A percentile compares a stretch with the other conserved stretches of the same genome.
Evolutionary conservation across 2,888 invertebrate species (phyloP).

Genomic region (Graphium colonna): DNA sequence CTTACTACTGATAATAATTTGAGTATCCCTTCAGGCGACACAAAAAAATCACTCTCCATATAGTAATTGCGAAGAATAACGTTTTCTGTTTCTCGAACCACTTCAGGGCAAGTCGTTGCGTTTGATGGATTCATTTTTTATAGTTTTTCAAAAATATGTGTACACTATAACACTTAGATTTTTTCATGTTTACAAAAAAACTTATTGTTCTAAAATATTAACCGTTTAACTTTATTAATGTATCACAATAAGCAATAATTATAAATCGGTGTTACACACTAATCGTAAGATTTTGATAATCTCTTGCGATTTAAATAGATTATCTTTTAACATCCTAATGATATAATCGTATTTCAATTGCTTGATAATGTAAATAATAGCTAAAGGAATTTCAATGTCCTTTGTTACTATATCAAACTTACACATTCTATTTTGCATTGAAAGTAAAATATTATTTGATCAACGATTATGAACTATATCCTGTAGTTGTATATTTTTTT

Average conservation of each 20-base stretch:
- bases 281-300: neutral
- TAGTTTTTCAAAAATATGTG: too few species aligned
- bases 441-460: too few species aligned
- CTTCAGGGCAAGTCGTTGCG: neutral
- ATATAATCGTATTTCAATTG: constrained; percentile 1
- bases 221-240: too few species aligned
- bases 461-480: too few species aligned
- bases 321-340: neutral
- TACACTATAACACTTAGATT: too few species aligned
- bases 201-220: too few species aligned
- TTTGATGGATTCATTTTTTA: neutral
- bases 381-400: neutral
- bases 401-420: too few species aligned
- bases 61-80: constrained; percentile 44
- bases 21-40: constrained; percentile 48
- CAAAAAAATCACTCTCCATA: constrained; percentile 40
- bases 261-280: neutral
- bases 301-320: constrained; percentile 1
- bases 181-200: too few species aligned
- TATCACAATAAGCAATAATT: too few species aligned
- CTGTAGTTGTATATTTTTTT: too few species aligned
- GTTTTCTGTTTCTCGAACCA: constrained; percentile 13
- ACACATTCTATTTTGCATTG: too few species aligned
- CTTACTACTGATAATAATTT: constrained; percentile 46
- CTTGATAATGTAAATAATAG: neutral